Evolutionary conservation across 2,888 invertebrate genomes (phyloP), one percentile per base, ranked within the genome.

Genomic region (Ecdyonurus torrentis): DNA sequence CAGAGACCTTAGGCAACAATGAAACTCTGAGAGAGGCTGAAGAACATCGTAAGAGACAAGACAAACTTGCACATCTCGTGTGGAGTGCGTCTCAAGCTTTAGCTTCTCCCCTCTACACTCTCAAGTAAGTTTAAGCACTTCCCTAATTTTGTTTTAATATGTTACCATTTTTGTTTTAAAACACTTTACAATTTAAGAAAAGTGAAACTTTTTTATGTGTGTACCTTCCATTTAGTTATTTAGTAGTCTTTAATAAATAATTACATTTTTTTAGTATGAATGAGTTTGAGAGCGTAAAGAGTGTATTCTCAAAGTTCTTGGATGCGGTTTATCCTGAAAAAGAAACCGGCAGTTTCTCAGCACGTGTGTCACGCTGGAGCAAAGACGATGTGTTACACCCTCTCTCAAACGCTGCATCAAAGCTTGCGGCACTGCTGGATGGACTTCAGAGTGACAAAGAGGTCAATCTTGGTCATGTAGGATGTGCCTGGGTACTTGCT

Each of bases 401-500:
- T 3, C 23, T 59, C 2, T 52, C 52, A 19, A 23, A 23, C 18
- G 25, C 37, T 15, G 61, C 25, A 1, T 53, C 23, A 24, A 52
- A 55, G 20, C n/a, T 60, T 23, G 15, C 24, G 10, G 25, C 20
- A 20, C 50, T 61, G 55, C 50, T 61, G 15, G 19, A 60, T n/a
- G 37, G 37, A 7, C n/a, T 20, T 7, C 19, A 23, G 19, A n/a
- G 24, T 15, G n/a, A n/a, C n/a, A n/a, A n/a, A n/a, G 52, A 61
- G 7, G 52, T 15, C 2, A 15, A n/a, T 5, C 2, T 3, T 19
- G 59, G 20, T 19, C 20, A 5, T 20, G 20, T 20, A 20, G 70
- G 69, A 7, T 60, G 66, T 50, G 64, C 66, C 25, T 72, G 70
- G 63, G 67, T 77, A 59, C 68, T 78, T 22, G 73, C 82, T 2